Percentiles rank a stretch among this genome's conserved stretches.
Conservation (phyloP, 2,797 vertebrate species). For the Syngnathus rostellatus region DNA sequence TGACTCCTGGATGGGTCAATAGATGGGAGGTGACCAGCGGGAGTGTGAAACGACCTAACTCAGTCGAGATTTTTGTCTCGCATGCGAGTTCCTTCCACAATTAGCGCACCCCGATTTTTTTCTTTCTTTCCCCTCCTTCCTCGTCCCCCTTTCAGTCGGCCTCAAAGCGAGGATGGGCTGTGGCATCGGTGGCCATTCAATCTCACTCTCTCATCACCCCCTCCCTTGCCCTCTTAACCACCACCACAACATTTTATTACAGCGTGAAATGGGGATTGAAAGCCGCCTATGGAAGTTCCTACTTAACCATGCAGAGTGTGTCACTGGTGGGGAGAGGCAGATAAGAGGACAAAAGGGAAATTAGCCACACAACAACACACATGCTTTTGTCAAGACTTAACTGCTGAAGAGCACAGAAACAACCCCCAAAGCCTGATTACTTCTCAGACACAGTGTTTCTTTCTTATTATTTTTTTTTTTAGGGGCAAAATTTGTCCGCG, state of each 20-base stretch:
- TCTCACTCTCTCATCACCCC: constrained; percentile 61
- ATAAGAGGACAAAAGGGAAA: constrained; percentile 66
- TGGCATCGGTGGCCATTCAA: constrained; percentile 71
- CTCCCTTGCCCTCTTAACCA: constrained; percentile 73
- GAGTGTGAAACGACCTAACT: constrained; percentile 57
- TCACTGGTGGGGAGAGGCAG: constrained; percentile 60
- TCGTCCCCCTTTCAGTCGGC: constrained; percentile 25
- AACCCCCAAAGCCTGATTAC: constrained; percentile 39
- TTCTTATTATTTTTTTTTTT: constrained; percentile 22
- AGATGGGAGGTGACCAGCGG: constrained; percentile 45
- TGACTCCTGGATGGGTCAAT: constrained; percentile 42
- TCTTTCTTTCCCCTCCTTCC: neutral
- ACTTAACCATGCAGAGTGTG: constrained; percentile 75
- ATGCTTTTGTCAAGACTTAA: constrained; percentile 46
- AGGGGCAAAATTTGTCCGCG: constrained; percentile 41
- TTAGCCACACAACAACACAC: constrained; percentile 39
- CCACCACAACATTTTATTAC: constrained; percentile 78
- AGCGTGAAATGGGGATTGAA: constrained; percentile 81
- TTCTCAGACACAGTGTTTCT: constrained; percentile 37
- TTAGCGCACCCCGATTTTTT: neutral
- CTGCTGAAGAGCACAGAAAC: constrained; percentile 36
- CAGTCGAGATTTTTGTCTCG: constrained; percentile 27
- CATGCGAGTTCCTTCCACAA: neutral
- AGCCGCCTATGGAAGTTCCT: constrained; percentile 69
- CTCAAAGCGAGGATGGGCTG: constrained; percentile 64